Conservation (phyloP, 2,797 vertebrate genomes). For the Sebastes cheni region DNA sequence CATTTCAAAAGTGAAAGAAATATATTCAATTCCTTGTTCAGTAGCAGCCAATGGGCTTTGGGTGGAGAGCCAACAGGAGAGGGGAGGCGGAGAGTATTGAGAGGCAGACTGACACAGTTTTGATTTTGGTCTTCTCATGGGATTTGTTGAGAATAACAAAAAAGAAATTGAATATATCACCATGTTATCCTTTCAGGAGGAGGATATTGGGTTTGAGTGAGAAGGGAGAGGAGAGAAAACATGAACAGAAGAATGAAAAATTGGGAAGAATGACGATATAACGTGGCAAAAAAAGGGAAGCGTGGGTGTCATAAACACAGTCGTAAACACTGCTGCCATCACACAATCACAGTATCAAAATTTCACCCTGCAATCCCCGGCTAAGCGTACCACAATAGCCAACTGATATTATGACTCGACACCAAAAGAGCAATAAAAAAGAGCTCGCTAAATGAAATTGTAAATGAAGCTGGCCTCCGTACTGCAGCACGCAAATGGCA, state of each 20-base stretch:
- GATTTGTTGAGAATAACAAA: slow-evolving; percentile 9
- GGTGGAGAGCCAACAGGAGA: background rate
- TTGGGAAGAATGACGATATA: background rate
- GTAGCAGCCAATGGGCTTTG: background rate
- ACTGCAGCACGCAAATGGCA: slow-evolving; percentile 51
- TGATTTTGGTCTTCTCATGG: background rate
- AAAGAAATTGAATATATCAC: background rate
- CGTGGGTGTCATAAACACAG: background rate
- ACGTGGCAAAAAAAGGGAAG: background rate
- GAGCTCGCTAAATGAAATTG: slow-evolving; percentile 56
- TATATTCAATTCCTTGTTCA: background rate
- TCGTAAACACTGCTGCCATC: slow-evolving; percentile 8
- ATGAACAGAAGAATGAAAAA: background rate
- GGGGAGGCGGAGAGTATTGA: background rate
- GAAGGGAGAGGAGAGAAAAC: background rate
- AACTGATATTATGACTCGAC: slow-evolving; percentile 38
- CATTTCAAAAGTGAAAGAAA: background rate
- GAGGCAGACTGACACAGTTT: background rate
- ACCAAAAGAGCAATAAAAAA: slow-evolving; percentile 39
- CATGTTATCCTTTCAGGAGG: background rate
- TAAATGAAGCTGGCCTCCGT: slow-evolving; percentile 53
- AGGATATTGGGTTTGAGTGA: background rate
- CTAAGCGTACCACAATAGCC: slow-evolving; percentile 15
- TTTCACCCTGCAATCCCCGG: slow-evolving; percentile 17
- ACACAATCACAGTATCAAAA: slow-evolving; percentile 6